Conservation (phyloP, 2,797 vertebrate genomes). For the Sebastes taczanowskii region DNA sequence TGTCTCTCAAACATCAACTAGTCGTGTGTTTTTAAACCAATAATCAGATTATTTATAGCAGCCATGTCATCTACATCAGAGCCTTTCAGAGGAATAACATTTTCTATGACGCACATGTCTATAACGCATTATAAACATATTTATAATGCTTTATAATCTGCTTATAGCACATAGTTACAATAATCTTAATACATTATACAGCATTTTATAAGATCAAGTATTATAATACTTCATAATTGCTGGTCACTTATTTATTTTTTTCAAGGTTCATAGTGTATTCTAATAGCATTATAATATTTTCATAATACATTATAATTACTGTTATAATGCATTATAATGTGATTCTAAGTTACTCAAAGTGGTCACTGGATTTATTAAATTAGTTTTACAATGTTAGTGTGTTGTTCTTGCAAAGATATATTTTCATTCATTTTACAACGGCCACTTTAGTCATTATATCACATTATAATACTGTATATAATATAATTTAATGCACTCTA, state of each 20-base stretch:
- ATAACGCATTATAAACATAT: not conserved
- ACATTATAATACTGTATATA: too few species aligned
- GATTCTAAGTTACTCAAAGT: too few species aligned
- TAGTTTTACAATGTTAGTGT: too few species aligned
- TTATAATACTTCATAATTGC: not conserved
- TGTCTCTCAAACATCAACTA: constrained; percentile 32
- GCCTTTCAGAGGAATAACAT: not conserved
- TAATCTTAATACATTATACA: not conserved
- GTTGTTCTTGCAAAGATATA: not conserved
- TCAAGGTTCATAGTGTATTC: not conserved
- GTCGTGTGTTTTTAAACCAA: not conserved
- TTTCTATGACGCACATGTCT: not conserved
- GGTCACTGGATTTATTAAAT: not conserved
- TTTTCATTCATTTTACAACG: not conserved
- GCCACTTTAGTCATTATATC: too few species aligned
- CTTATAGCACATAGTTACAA: not conserved
- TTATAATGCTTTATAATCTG: not conserved
- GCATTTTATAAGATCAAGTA: not conserved
- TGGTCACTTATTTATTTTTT: not conserved
- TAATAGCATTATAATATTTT: not conserved
- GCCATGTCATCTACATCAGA: not conserved
- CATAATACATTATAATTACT: too few species aligned
- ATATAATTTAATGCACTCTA: too few species aligned
- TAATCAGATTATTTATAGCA: not conserved
- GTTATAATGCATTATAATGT: too few species aligned